Evolutionary conservation across 1,140 invertebrate species (phyloP), one percentile per base, ranked within the genome.

Genomic region (Aricia agestis): DNA sequence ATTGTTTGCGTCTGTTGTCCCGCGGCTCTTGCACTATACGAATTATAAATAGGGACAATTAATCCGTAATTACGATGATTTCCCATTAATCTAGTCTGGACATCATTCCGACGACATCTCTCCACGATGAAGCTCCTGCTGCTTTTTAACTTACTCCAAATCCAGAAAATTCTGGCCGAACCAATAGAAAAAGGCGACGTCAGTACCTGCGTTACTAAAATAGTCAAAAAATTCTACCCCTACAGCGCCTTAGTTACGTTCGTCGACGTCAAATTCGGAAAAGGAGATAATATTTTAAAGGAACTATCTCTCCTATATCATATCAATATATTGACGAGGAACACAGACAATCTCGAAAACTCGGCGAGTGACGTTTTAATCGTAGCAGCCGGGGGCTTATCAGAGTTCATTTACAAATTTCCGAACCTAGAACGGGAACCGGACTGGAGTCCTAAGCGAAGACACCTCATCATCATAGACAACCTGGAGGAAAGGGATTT

Each of bases 401-500:
- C 7, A 0, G 69, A 74, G 9, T 76, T 81, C 15, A 67, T 25
- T 7, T 18, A 13, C 2, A 42, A 68, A n/a, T 76, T 78, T 13
- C n/a, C 32, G 3, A 42, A 57, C 45, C 19, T 81, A 5, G 31
- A 58, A 7, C 58, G 69, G n/a, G 72, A 79, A 11, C 1, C 45
- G 7, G 42, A 57, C 1, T 84, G 83, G 82, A 78, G 74, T 68
- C 79, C 82, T 15, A 69, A 71, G 13, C 67, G 70, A 10, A 63
- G 63, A 42, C 75, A 80, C 36, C 45, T 84, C 6, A 76, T 85
- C 31, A 58, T 82, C 13, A 61, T 82, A 6, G 68, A 75, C 36
- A 18, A 68, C 17, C 45, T 78, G 0, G 9, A 63, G 6, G 19
- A 58, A 3, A 5, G 31, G 0, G 67, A 83, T n/a, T 70, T 82